Evolutionary conservation across 2,888 invertebrate species (phyloP).

Genomic region (Nipponacmea schrenckii): DNA sequence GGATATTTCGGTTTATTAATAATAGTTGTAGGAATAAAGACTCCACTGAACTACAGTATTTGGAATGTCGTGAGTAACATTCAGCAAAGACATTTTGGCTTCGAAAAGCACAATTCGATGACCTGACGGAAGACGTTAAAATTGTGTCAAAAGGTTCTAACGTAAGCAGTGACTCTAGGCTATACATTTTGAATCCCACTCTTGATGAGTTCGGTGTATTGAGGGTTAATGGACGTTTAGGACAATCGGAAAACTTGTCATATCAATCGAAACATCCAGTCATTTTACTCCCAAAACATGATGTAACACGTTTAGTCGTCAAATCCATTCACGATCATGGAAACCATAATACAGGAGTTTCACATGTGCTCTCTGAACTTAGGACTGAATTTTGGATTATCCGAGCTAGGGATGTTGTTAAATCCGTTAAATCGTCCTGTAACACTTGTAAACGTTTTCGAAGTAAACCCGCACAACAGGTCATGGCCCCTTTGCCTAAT

Average conservation of each 20-base stretch:
- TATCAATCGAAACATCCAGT: conserved; percentile 20
- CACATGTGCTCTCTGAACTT: conserved; percentile 20
- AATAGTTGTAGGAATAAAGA: too few relatives aligned
- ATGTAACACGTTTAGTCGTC: conserved; percentile 20
- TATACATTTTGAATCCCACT: conserved; percentile 5
- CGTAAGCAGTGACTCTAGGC: background rate
- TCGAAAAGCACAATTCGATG: conserved; percentile 13
- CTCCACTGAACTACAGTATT: too few relatives aligned
- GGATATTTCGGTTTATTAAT: too few relatives aligned
- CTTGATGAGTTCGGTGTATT: conserved; percentile 11
- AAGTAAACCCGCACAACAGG: conserved; percentile 7
- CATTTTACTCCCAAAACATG: conserved; percentile 21
- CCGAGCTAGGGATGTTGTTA: conserved; percentile 20
- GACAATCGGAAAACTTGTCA: conserved; percentile 17
- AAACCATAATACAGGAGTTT: conserved; percentile 19
- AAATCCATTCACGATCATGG: conserved; percentile 16
- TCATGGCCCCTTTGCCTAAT: conserved; percentile 24
- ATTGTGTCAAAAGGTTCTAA: background rate
- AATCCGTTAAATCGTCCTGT: conserved; percentile 12
- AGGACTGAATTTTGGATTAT: conserved; percentile 26
- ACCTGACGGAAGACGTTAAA: conserved; percentile 11
- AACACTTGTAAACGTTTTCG: background rate
- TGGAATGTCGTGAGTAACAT: too few relatives aligned
- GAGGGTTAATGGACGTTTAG: conserved; percentile 14
- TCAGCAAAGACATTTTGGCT: background rate